A percentile compares a stretch with the other conserved stretches of the same genome.
These are phyloP conservation scores for Hippocampus zosterae DNA, from an alignment of 2,113 vertebrate genomes.

Conservation along the genomic window DNA sequence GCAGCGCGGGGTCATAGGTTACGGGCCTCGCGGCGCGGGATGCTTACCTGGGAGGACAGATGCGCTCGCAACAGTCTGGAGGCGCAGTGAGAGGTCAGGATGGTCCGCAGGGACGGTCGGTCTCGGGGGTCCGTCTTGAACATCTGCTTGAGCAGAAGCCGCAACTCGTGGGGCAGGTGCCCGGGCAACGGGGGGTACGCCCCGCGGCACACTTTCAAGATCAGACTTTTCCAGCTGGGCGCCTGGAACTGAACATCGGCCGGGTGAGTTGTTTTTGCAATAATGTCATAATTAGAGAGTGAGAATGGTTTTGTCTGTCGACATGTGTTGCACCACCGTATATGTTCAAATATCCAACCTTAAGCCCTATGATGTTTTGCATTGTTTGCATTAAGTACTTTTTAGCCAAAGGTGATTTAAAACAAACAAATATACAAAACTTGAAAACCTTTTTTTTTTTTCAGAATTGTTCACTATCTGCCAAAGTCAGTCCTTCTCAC, in stretches of 20 bases:
- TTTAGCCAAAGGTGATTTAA: too few species aligned
- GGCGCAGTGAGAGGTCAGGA: slow-evolving; percentile 78
- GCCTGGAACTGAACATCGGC: slow-evolving; percentile 82
- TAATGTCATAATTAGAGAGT: too few species aligned
- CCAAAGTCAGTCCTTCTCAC: too few species aligned
- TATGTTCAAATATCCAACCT: too few species aligned
- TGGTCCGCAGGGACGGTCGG: slow-evolving; percentile 83
- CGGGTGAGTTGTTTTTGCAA: too few species aligned
- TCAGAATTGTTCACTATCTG: too few species aligned
- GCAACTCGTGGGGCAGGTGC: slow-evolving; percentile 84
- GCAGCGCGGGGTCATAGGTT: slow-evolving; percentile 37
- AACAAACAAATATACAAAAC: too few species aligned
- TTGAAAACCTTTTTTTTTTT: too few species aligned
- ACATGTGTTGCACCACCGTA: too few species aligned
- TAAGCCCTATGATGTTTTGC: too few species aligned
- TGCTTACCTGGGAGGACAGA: slow-evolving; percentile 72
- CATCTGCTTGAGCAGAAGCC: slow-evolving; percentile 84
- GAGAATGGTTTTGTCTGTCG: too few species aligned
- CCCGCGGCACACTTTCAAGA: slow-evolving; percentile 89
- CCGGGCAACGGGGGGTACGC: slow-evolving; percentile 78
- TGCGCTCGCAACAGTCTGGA: slow-evolving; percentile 67
- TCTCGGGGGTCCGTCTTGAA: slow-evolving; percentile 85
- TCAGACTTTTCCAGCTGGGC: slow-evolving; percentile 88
- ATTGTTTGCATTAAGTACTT: too few species aligned
- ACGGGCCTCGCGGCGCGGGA: neutral